Conservation (phyloP, 1,140 invertebrate genomes). For the Agrilus planipennis region DNA sequence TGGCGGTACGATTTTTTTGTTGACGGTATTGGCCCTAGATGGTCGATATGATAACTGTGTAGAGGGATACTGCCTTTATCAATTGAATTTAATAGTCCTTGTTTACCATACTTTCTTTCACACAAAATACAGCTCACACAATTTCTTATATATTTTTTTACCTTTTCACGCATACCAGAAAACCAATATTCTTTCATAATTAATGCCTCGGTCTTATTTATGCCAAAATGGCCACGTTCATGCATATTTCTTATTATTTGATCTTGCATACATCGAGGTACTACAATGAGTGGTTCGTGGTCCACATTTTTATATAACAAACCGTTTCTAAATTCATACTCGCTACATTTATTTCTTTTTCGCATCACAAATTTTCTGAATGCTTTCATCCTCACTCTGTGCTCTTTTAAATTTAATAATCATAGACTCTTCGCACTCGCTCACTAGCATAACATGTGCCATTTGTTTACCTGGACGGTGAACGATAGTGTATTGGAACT, state of each 20-base stretch:
- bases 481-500: slow-evolving; percentile 24
- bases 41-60: no score
- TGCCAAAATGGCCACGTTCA: slow-evolving; percentile 12
- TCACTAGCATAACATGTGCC: no score
- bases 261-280: slow-evolving; percentile 5
- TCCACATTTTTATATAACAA: neutral
- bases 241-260: slow-evolving; percentile 8
- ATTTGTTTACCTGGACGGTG: slow-evolving; percentile 17
- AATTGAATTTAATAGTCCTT: no score
- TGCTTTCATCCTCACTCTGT: no score
- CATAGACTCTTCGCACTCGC: no score
- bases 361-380: no score
- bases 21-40: neutral
- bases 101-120: slow-evolving; percentile 31
- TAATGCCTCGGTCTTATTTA: slow-evolving; percentile 29
- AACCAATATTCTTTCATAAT: slow-evolving; percentile 32
- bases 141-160: slow-evolving; percentile 24
- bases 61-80: no score
- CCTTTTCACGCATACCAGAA: slow-evolving; percentile 23
- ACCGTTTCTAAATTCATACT: neutral
- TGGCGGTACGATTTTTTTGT: neutral
- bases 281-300: slow-evolving; percentile 1
- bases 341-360: no score
- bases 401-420: no score
- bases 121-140: slow-evolving; percentile 32